phyloP scores from a whole-genome alignment of 2,797 vertebrate species.

The Neomorphus geoffroyi region DNA sequence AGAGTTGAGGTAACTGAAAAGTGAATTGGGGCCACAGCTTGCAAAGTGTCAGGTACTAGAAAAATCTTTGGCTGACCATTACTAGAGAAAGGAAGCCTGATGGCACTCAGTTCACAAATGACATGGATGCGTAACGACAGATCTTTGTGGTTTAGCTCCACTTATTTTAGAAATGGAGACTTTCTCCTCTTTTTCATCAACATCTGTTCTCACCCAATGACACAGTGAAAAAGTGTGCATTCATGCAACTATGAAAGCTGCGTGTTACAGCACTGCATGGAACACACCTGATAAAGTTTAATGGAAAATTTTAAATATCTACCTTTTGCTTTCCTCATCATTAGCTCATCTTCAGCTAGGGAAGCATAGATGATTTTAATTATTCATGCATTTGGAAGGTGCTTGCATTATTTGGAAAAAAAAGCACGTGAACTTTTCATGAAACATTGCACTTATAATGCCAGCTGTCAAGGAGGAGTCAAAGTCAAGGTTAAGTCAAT shows the following conservation, averaged over 20 bases:
- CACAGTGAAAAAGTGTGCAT: neutral
- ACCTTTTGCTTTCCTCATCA: constrained; percentile 6
- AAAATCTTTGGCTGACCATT: neutral
- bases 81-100: neutral
- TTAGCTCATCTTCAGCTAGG: constrained; percentile 6
- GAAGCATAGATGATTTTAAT: constrained; percentile 25
- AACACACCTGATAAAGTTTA: neutral
- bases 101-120: neutral
- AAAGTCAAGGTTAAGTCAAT: constrained; percentile 46
- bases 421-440: constrained; percentile 23
- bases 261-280: neutral
- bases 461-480: constrained; percentile 32
- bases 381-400: constrained; percentile 42
- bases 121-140: neutral
- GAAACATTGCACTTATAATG: constrained; percentile 19
- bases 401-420: constrained; percentile 23
- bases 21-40: neutral
- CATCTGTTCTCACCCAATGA: neutral
- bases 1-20: neutral
- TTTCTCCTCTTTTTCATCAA: neutral
- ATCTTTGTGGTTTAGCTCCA: neutral
- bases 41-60: neutral
- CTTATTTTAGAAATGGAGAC: neutral
- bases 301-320: neutral
- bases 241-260: neutral